phyloP scores from a whole-genome alignment of 2,113 vertebrate species.

The Engystomops pustulosus region DNA sequence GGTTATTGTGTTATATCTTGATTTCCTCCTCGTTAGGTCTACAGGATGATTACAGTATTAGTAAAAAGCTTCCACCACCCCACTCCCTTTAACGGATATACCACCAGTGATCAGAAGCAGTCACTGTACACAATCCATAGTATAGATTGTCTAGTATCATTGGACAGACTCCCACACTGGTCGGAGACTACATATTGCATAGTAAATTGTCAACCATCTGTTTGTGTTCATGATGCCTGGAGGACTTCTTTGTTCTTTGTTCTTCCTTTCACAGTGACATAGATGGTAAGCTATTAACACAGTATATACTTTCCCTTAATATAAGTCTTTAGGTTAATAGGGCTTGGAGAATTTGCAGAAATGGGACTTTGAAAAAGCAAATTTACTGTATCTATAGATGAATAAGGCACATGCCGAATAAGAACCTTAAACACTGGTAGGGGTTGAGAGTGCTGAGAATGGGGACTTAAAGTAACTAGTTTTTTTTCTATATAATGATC shows the following conservation, averaged over 20 bases:
- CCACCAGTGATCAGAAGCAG: conserved; percentile 72
- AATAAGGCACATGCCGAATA: not conserved
- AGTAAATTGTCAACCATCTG: conserved; percentile 50
- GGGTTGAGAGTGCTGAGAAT: too few relatives aligned
- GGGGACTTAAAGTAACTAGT: too few relatives aligned
- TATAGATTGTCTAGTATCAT: not conserved
- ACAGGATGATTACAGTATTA: conserved; percentile 80
- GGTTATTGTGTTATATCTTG: conserved; percentile 82
- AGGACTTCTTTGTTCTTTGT: conserved; percentile 9
- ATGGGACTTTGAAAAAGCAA: not conserved
- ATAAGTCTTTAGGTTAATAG: not conserved
- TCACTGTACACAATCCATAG: conserved; percentile 30
- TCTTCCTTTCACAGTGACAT: not conserved
- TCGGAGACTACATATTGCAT: conserved; percentile 34
- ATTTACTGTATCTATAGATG: not conserved
- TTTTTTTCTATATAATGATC: too few relatives aligned
- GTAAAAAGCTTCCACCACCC: conserved; percentile 72
- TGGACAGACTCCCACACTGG: conserved; percentile 12
- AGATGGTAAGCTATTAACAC: not conserved
- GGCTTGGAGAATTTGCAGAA: not conserved
- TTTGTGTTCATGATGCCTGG: not conserved
- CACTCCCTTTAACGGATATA: conserved; percentile 61
- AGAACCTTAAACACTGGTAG: not conserved
- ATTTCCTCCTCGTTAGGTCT: conserved; percentile 82
- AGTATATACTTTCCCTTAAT: not conserved